Percentiles rank a stretch among this genome's conserved stretches.
These are phyloP conservation scores for Taeniopygia guttata DNA, from an alignment of 2,797 vertebrate genomes.

Conservation along the genomic window DNA sequence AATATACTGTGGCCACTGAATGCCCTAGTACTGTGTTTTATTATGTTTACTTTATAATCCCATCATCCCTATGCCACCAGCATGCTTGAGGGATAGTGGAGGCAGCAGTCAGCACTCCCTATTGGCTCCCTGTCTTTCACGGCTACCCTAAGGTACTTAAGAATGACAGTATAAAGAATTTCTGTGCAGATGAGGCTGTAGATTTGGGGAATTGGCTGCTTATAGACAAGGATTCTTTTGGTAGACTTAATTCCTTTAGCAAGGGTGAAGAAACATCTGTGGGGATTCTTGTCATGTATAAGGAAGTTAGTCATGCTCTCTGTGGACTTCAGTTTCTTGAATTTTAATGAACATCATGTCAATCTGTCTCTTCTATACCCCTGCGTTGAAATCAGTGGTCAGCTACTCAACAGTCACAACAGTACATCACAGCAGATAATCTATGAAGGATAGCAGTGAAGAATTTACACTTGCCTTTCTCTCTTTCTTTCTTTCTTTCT, in stretches of 20 bases:
- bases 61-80: slow-evolving; percentile 72
- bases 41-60: slow-evolving; percentile 80
- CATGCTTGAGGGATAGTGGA: slow-evolving; percentile 75
- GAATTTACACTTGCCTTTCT: not conserved
- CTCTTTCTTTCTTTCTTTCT: too few relatives aligned
- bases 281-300: slow-evolving; percentile 77
- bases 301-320: slow-evolving; percentile 77
- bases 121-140: slow-evolving; percentile 76
- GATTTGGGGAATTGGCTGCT: slow-evolving; percentile 78
- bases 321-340: slow-evolving; percentile 73
- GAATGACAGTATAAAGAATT: slow-evolving; percentile 83
- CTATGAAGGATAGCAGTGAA: slow-evolving; percentile 41
- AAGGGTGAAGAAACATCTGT: slow-evolving; percentile 75
- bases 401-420: slow-evolving; percentile 70
- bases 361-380: slow-evolving; percentile 72
- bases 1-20: slow-evolving; percentile 63
- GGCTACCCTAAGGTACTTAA: slow-evolving; percentile 78
- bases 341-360: slow-evolving; percentile 79
- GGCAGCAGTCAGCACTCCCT: slow-evolving; percentile 68
- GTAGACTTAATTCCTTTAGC: slow-evolving; percentile 78
- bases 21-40: slow-evolving; percentile 73
- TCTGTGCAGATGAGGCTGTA: slow-evolving; percentile 78
- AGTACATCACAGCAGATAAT: slow-evolving; percentile 70
- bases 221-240: slow-evolving; percentile 76
- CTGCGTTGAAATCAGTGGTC: slow-evolving; percentile 72